Evolutionary conservation across 2,113 vertebrate genomes (phyloP).

Genomic region (Herpetotheres cachinnans): DNA sequence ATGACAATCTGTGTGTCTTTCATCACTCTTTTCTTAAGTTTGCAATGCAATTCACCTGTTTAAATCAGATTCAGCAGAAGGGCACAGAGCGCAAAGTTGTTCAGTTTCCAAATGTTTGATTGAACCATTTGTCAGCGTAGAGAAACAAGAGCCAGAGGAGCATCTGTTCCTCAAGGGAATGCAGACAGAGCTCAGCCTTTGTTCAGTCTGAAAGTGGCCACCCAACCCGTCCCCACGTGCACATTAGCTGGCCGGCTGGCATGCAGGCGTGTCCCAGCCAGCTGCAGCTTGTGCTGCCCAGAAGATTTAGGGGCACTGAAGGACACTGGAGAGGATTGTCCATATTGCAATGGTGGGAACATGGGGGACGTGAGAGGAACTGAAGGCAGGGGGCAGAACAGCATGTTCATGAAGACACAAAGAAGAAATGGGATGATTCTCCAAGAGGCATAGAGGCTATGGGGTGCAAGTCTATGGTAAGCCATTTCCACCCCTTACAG

Average conservation of each 20-base stretch:
- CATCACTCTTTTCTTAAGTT: not conserved
- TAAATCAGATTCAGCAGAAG: not conserved
- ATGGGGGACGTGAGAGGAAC: not conserved
- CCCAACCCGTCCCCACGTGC: accelerated
- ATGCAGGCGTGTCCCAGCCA: accelerated
- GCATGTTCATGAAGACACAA: not conserved
- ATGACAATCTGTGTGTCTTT: not conserved
- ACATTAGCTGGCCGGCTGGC: not conserved
- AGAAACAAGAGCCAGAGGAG: not conserved
- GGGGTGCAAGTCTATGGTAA: not conserved
- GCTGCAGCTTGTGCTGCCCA: not conserved
- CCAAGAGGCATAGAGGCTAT: not conserved
- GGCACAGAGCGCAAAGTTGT: not conserved
- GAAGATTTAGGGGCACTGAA: not conserved
- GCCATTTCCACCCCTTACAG: not conserved
- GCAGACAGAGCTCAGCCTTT: not conserved
- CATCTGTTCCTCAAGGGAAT: conserved; percentile 1
- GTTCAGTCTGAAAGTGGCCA: not conserved
- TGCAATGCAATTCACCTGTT: not conserved
- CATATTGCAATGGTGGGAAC: not conserved
- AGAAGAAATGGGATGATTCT: not conserved
- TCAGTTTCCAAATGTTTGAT: not conserved
- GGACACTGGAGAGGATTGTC: not conserved
- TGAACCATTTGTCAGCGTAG: not conserved
- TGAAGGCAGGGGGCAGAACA: not conserved